Evolutionary conservation across 2,888 invertebrate genomes (phyloP).

Genomic region (Protodeltote pygarga): DNA sequence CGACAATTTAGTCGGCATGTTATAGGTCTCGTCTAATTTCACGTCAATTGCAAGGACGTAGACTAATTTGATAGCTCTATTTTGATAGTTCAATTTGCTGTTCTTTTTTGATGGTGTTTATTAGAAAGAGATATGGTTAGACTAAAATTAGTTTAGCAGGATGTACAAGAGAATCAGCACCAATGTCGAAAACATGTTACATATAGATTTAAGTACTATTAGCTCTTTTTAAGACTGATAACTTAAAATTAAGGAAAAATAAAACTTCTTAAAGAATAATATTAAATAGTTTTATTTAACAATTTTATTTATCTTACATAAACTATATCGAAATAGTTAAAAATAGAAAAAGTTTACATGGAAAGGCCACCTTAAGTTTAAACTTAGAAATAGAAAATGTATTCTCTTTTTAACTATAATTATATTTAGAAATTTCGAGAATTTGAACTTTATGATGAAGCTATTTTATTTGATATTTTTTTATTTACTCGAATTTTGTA

Average conservation of each 20-base stretch:
- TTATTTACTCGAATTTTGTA: not conserved
- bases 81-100: too few species aligned
- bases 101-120: too few species aligned
- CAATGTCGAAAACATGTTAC: conserved; percentile 20
- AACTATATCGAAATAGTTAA: conserved; percentile 80
- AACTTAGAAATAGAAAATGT: conserved; percentile 52
- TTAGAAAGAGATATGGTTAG: too few species aligned
- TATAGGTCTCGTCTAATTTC: too few species aligned
- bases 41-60: too few species aligned
- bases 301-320: conserved; percentile 74
- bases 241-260: conserved; percentile 42
- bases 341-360: conserved; percentile 81
- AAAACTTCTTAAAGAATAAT: conserved; percentile 52
- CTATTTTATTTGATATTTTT: conserved; percentile 8
- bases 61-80: too few species aligned
- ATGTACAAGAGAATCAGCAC: too few species aligned
- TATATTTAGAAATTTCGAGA: conserved; percentile 32
- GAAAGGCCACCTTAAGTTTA: conserved; percentile 81
- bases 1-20: too few species aligned
- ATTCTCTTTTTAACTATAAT: conserved; percentile 26
- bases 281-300: conserved; percentile 60
- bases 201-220: conserved; percentile 40
- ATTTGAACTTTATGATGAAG: conserved; percentile 43
- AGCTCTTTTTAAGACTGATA: conserved; percentile 54
- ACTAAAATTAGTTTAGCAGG: too few species aligned